Evolutionary conservation across 2,797 vertebrate species (phyloP).

Genomic region (Meda fulgida): DNA sequence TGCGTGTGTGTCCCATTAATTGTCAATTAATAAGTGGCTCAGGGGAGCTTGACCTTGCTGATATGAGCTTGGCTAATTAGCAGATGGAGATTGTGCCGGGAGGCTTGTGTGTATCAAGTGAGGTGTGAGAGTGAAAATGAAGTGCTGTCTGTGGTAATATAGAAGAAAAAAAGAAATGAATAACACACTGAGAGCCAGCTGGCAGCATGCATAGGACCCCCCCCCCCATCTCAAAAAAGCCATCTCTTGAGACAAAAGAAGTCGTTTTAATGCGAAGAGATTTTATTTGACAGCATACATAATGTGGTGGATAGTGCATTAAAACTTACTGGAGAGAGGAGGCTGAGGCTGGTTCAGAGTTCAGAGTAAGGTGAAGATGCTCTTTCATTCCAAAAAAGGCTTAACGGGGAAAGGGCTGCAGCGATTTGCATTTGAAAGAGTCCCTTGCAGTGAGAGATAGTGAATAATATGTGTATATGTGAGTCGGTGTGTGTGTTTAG

Average conservation of each 20-base stretch:
- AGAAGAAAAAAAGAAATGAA: slow-evolving; percentile 12
- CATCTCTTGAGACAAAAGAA: background rate
- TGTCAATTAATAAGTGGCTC: slow-evolving; percentile 42
- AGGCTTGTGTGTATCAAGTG: slow-evolving; percentile 27
- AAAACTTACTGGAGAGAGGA: slow-evolving; percentile 7
- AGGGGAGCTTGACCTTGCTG: slow-evolving; percentile 42
- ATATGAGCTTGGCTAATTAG: slow-evolving; percentile 51
- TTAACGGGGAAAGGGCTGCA: slow-evolving; percentile 43
- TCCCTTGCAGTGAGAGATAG: slow-evolving; percentile 32
- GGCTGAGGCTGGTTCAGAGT: slow-evolving; percentile 12
- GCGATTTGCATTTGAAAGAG: slow-evolving; percentile 55
- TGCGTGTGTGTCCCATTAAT: slow-evolving; percentile 14
- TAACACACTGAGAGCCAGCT: slow-evolving; percentile 31
- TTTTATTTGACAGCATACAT: background rate
- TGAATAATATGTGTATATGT: background rate
- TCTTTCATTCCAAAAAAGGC: slow-evolving; percentile 1
- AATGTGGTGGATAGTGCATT: background rate
- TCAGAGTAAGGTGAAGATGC: slow-evolving; percentile 23
- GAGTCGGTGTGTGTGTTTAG: background rate
- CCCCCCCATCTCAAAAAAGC: background rate
- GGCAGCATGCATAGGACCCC: background rate
- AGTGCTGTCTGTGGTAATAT: slow-evolving; percentile 18
- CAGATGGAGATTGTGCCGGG: slow-evolving; percentile 42
- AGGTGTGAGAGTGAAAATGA: slow-evolving; percentile 31
- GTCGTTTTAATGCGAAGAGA: background rate